Base-by-base conservation (phyloP, 2,797 vertebrate genomes). In the Chlorospingus semifuscus region DNA sequence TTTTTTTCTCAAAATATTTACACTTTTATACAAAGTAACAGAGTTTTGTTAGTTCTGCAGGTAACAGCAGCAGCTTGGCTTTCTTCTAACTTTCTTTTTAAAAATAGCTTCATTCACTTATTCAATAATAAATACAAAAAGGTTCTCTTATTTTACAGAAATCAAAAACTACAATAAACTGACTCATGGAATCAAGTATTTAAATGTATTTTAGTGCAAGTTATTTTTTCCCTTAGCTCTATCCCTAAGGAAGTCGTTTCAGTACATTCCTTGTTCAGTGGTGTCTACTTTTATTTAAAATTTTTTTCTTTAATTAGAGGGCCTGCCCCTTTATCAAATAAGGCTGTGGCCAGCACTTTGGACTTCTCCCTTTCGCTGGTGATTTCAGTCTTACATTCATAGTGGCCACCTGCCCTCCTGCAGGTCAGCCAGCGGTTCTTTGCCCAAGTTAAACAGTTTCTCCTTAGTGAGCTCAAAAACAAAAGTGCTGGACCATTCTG, bases 161-260 rank as follows among this genome's bases (percentile, higher is more conserved):
- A 99, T 99, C 97, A 99, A 99, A 98, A 98, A 98, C 99, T 99
- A 99, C 99, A 99, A 99, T 99, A 99, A 99, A 99, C 99, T 99
- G 99, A 99, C 99, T 99, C 99, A 99, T 99, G 99, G 99, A 99
- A 99, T 99, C 99, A 99, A 99, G 99, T 99, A 99, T 99, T 99
- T 99, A 98, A 99, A 98, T 98, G 98, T 98, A 98, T 99, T 98
- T 99, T 99, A 99, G 99, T 99, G 99, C 99, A 99, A 99, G 99
- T 99, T 99, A 99, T 99, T 98, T 97, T 95, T 99, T 99, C 99
- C 99, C 99, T 99, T 99, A 99, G 98, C 98, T 98, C 98, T 98
- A 97, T 97, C 98, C 98, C 98, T 98, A 98, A 98, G 98, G 99
- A 99, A 99, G 99, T 99, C 98, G 74, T 98, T 98, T 99, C 99